phyloP scores from a whole-genome alignment of 2,113 vertebrate genomes.

The Bufo bufo region DNA sequence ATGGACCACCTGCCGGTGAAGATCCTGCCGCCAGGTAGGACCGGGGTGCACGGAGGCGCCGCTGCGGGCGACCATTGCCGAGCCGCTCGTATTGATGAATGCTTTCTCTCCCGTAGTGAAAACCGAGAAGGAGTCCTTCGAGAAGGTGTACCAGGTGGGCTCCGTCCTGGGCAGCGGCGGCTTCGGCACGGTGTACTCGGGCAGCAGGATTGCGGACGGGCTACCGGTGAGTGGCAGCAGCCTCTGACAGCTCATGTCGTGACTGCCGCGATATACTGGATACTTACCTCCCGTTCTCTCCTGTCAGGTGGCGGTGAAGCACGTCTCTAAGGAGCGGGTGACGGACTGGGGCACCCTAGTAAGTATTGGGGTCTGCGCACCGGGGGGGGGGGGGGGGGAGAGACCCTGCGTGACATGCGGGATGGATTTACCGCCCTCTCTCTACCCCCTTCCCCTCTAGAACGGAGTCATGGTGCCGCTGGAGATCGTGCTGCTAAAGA shows the following conservation, averaged over 20 bases:
- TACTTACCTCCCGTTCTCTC: neutral
- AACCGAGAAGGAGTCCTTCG: slow-evolving; percentile 89
- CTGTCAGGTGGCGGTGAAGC: slow-evolving; percentile 89
- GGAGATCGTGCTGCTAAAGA: slow-evolving; percentile 92
- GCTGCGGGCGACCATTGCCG: too few species aligned
- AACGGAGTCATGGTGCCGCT: slow-evolving; percentile 87
- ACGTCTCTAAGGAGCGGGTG: slow-evolving; percentile 91
- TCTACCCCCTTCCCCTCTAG: slow-evolving; percentile 64
- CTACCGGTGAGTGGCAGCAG: slow-evolving; percentile 81
- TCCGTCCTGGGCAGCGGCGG: slow-evolving; percentile 92
- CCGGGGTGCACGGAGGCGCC: neutral
- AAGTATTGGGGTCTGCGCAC: slow-evolving; percentile 68
- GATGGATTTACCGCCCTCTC: neutral
- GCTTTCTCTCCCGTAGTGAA: slow-evolving; percentile 75
- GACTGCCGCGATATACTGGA: too few species aligned
- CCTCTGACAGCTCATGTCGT: neutral
- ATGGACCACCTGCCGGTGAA: slow-evolving; percentile 96
- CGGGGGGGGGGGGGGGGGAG: neutral
- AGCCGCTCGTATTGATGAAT: neutral
- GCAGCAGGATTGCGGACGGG: slow-evolving; percentile 86
- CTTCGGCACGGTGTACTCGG: slow-evolving; percentile 93
- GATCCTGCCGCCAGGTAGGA: slow-evolving; percentile 87
- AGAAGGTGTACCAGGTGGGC: slow-evolving; percentile 94
- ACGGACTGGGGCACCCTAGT: slow-evolving; percentile 93
- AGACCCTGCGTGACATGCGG: too few species aligned